Evolutionary conservation across 1,140 invertebrate species (phyloP), one percentile per base, ranked within the genome.

Genomic region (Battus philenor): DNA sequence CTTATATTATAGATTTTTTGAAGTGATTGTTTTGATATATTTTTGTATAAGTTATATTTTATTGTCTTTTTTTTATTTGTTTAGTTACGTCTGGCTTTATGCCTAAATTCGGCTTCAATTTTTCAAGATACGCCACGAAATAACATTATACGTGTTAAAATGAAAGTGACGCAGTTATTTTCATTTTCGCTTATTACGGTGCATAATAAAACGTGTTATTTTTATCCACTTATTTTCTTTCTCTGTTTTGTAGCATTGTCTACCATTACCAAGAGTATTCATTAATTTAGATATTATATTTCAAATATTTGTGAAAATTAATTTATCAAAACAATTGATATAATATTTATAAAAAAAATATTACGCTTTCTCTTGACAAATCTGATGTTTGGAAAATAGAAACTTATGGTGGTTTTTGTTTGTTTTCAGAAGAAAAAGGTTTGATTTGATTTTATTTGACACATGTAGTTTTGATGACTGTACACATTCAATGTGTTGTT

Each of bases 401-500:
- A 18, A 47, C 31, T 59, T 44, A 58, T 45, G 34, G 41, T 51
- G 59, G 43, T 48, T 54, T 62, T 72, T 69, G 43, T 76, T 62
- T 72, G 41, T 69, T 79, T 79, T 53, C 71, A 78, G 71, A 65
- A 62, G 49, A 76, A 70, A 70, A 77, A 75, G 72, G 72, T 79
- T 71, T 69, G 75, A 52, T 47, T 34, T 17, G 16, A 29, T 22
- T 36, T 32, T 32, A 29, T 36, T 24, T 34, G 27, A 9, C 24
- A 31, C 9, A 11, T 9, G 10, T 38, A 38, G 34, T 38, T 38
- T 38, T 38, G 10, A 9, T 3, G 8, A 33, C 18, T 22, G 4
- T 38, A 6, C 2, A 30, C 10, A n/a, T 26, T 2, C 10, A 7
- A n/a, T 2, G 24, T 9, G 7, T 2, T 26, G 7, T 26, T 26